Evolutionary conservation across 2,888 invertebrate species (phyloP).

Genomic region (Polyploca ridens): DNA sequence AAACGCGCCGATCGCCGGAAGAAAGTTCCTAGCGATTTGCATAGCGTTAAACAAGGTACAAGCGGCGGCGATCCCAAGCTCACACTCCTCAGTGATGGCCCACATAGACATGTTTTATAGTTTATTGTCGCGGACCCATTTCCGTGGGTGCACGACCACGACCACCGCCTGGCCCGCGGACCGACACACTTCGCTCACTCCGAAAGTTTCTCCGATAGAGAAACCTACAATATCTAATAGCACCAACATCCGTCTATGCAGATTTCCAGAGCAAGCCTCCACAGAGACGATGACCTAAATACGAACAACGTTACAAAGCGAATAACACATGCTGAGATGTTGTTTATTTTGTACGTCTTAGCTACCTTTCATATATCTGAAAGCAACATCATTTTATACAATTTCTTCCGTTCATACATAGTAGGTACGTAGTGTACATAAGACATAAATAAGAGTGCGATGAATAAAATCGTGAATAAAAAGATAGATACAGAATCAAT

Average conservation of each 20-base stretch:
- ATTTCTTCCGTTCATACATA: neutral
- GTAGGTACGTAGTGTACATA: neutral
- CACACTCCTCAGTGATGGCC: conserved; percentile 64
- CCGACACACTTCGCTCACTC: conserved; percentile 77
- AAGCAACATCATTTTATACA: neutral
- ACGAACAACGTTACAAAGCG: conserved; percentile 59
- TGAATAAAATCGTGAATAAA: neutral
- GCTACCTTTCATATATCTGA: conserved; percentile 16
- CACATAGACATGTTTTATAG: conserved; percentile 76
- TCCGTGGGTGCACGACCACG: conserved; percentile 75
- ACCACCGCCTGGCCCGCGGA: conserved; percentile 57
- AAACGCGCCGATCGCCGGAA: conserved; percentile 73
- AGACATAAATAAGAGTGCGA: conserved; percentile 1
- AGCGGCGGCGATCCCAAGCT: conserved; percentile 54
- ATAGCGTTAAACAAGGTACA: conserved; percentile 57
- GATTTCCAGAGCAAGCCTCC: conserved; percentile 81
- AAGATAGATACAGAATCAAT: conserved; percentile 39
- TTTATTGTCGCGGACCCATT: conserved; percentile 80
- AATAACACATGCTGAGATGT: conserved; percentile 58
- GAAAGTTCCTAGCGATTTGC: conserved; percentile 81
- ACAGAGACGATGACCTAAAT: conserved; percentile 74
- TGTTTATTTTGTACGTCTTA: conserved; percentile 46
- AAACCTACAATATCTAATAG: conserved; percentile 81
- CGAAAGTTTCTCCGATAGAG: conserved; percentile 82
- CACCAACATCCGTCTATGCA: conserved; percentile 82